Base-by-base conservation (phyloP, 2,888 invertebrate genomes). In the Cinara cedri region DNA sequence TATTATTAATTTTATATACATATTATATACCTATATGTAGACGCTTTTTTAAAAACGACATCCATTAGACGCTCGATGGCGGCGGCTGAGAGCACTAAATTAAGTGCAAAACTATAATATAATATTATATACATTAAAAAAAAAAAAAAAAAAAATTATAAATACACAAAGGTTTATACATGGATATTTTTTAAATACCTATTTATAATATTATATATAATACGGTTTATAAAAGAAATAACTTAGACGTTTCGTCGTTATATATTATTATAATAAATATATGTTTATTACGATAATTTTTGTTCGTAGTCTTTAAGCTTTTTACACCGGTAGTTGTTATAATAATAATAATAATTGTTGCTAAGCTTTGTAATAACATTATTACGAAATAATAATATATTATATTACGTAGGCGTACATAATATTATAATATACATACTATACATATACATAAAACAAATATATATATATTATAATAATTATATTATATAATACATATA, bases 281-380 rank as follows among this genome's bases (percentile, higher is more conserved):
- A 44, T 34, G 60, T 63, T 16, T 13, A 16, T 51, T 54, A 19
- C 34, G 1, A 34, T 55, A 55, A 24, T 49, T 74, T 62, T 62
- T 76, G 68, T 68, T 60, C n/a, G 75, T 78, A 78, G 76, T 68
- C 49, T 46, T 68, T 78, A 78, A 78, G 76, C 76, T 78, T 78
- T 78, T 78, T 78, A 78, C 76, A 78, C 76, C 34, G 49, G 68
- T 78, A 78, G 76, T 78, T 70, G 76, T 78, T 78, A 78, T 34
- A 34, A 34, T 34, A 34, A 34, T 34, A 34, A 34, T 34, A 34
- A n/a, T n/a, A n/a, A n/a, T 78, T 70, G 68, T 78, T 60, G 68
- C 76, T 78, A 78, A 78, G 76, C 76, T 78, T 78, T 78, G 60
- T 78, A 76, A 78, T 78, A 68, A 78, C 76, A 78, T 68, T 57